Conservation (phyloP, 2,113 vertebrate genomes). For the Protomyctophum bolini region DNA sequence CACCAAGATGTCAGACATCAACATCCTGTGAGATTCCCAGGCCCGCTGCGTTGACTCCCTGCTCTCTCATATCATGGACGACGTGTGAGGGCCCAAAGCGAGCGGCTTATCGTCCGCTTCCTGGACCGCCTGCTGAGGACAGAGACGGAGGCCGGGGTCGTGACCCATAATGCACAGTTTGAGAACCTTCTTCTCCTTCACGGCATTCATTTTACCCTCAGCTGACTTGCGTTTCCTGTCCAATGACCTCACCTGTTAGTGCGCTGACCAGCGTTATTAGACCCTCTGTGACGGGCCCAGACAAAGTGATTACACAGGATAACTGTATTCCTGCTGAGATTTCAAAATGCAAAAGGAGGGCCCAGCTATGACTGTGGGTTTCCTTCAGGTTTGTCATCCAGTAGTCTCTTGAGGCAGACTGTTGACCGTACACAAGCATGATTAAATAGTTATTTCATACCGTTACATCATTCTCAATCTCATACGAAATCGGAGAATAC, state of each 20-base stretch:
- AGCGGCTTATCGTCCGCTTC: constrained; percentile 25
- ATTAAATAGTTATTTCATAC: too few species aligned
- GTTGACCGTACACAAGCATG: neutral
- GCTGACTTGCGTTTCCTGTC: constrained; percentile 47
- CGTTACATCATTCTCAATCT: too few species aligned
- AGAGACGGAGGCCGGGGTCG: neutral
- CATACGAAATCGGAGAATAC: too few species aligned
- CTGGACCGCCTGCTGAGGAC: constrained; percentile 28
- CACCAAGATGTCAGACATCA: constrained; percentile 8
- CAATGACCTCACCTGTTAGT: constrained; percentile 43
- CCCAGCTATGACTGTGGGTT: neutral
- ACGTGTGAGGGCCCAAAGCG: constrained; percentile 29
- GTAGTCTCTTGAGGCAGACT: too few species aligned
- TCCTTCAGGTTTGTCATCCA: neutral
- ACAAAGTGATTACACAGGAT: constrained; percentile 13
- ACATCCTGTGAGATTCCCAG: constrained; percentile 6
- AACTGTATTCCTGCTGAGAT: constrained; percentile 36
- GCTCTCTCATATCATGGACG: neutral
- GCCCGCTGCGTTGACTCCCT: neutral
- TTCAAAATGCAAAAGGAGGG: constrained; percentile 24
- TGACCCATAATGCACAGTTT: neutral
- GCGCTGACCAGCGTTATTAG: constrained; percentile 37
- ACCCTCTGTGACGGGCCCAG: constrained; percentile 9
- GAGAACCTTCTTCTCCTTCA: neutral
- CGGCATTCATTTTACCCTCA: constrained; percentile 32